A percentile compares a stretch with the other conserved stretches of the same genome.
phyloP scores from a whole-genome alignment of 2,797 vertebrate species.

The Fistularia commersonii region DNA sequence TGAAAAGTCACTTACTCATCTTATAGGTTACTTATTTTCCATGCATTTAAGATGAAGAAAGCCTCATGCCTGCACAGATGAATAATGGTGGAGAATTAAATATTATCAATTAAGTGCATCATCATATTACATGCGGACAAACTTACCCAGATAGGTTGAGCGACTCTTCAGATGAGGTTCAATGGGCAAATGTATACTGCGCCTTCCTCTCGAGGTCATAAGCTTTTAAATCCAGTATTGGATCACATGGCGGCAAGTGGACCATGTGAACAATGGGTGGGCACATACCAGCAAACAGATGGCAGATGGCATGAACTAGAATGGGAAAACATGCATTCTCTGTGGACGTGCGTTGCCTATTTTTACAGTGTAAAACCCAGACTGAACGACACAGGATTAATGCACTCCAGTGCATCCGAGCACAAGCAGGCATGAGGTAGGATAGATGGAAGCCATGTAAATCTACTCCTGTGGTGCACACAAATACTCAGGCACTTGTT shows the following conservation, averaged over 20 bases:
- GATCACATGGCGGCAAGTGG: conserved; percentile 70
- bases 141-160: conserved; percentile 53
- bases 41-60: neutral
- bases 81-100: too few species aligned
- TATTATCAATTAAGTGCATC: too few species aligned
- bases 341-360: conserved; percentile 59
- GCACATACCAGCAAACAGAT: conserved; percentile 71
- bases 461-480: conserved; percentile 17
- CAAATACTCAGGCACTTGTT: neutral
- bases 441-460: conserved; percentile 34
- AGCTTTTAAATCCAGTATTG: conserved; percentile 73
- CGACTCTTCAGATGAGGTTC: conserved; percentile 21
- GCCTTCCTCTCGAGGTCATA: conserved; percentile 41
- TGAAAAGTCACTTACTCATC: neutral
- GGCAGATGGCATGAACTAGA: conserved; percentile 53
- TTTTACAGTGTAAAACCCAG: conserved; percentile 57
- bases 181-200: conserved; percentile 38
- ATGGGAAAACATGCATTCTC: conserved; percentile 64
- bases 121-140: neutral
- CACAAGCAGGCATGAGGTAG: conserved; percentile 9
- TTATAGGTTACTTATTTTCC: neutral
- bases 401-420: conserved; percentile 20
- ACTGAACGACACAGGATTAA: conserved; percentile 39
- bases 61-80: too few species aligned
- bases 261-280: conserved; percentile 64